phyloP scores from a whole-genome alignment of 1,140 invertebrate species.

The Drosophila micromelanica region DNA sequence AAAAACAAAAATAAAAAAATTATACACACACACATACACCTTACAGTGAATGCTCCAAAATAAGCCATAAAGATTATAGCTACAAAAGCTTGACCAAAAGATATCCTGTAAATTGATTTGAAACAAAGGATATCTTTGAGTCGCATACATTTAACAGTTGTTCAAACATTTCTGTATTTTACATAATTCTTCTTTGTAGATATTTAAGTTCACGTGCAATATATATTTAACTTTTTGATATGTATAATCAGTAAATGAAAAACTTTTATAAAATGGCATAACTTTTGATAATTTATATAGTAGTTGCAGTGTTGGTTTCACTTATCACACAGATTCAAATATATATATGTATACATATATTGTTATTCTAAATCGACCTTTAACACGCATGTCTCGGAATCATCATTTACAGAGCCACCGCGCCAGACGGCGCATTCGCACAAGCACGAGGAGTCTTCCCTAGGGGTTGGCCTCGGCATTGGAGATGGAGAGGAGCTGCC shows the following conservation, averaged over 20 bases:
- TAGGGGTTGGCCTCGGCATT: too few species aligned
- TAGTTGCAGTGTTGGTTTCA: slow-evolving; percentile 19
- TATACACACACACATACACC: not conserved
- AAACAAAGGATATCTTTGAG: not conserved
- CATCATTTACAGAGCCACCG: slow-evolving; percentile 68
- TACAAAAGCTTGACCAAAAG: slow-evolving; percentile 3
- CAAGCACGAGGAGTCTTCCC: slow-evolving; percentile 56
- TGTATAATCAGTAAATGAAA: not conserved
- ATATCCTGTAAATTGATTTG: slow-evolving; percentile 1
- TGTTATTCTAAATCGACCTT: slow-evolving; percentile 21
- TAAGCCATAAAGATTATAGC: slow-evolving; percentile 5
- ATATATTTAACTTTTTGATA: not conserved
- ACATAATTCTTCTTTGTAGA: not conserved
- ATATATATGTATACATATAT: not conserved
- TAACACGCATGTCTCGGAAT: slow-evolving; percentile 37
- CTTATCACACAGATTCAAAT: slow-evolving; percentile 28
- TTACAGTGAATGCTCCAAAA: slow-evolving; percentile 14
- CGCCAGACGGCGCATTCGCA: slow-evolving; percentile 74
- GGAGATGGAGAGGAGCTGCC: too few species aligned
- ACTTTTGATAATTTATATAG: not conserved
- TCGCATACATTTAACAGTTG: not conserved
- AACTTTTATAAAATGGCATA: not conserved
- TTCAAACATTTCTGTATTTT: not conserved
- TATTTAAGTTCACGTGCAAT: not conserved
- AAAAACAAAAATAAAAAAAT: slow-evolving; percentile 29